A percentile compares a stretch with the other conserved stretches of the same genome.
Evolutionary conservation across 2,797 vertebrate genomes (phyloP).

Genomic region (Pipistrellus pipistrellus): DNA sequence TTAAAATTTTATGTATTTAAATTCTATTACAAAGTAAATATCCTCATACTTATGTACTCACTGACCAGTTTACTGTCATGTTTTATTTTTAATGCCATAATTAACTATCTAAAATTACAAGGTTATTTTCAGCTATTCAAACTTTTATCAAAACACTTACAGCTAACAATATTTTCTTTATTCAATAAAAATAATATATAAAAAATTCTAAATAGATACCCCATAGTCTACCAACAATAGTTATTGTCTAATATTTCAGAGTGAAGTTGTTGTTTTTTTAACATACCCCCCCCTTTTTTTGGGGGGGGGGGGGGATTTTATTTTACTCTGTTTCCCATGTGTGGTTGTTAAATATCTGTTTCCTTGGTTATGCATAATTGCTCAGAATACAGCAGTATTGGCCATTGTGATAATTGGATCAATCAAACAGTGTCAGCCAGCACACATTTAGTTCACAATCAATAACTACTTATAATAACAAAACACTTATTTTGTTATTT

Average conservation of each 20-base stretch:
- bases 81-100: neutral
- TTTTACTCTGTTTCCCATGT: neutral
- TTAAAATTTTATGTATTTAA: neutral
- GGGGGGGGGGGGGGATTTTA: no score
- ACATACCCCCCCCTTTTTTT: neutral
- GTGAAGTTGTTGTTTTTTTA: neutral
- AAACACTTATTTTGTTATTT: conserved; percentile 53
- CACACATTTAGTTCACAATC: conserved; percentile 27
- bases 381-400: neutral
- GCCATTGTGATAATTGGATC: neutral
- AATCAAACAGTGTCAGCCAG: neutral
- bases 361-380: neutral
- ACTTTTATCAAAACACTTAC: conserved; percentile 5
- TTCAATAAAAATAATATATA: neutral
- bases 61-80: neutral
- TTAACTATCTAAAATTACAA: conserved; percentile 46
- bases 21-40: conserved; percentile 14
- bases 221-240: neutral
- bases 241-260: conserved; percentile 13
- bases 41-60: neutral
- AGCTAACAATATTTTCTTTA: neutral
- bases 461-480: neutral
- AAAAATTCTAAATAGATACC: conserved; percentile 14
- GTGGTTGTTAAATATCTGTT: neutral
- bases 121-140: neutral